Evolutionary conservation across 2,797 vertebrate genomes (phyloP), one percentile per base, ranked within the genome.

Genomic region (Semotilus atromaculatus): DNA sequence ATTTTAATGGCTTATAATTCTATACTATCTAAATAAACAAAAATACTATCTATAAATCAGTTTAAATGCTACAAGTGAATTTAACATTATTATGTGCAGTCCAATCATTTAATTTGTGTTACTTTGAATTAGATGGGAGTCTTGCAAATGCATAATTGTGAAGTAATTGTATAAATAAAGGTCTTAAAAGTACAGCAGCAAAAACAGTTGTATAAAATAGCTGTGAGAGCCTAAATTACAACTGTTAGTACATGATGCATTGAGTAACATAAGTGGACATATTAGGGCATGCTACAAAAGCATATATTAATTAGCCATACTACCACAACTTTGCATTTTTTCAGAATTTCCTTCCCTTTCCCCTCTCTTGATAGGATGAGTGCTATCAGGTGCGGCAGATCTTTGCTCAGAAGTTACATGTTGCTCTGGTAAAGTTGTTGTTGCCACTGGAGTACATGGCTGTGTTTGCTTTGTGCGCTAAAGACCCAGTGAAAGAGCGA

Each of bases 371-470:
- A 18, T 88, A 99, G 98, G 98, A 99, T 83, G 98, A 99, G 91
- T 99, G 98, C 92, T 99, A 99, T 91, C 98, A 99, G 93, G 98
- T 99, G 75, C 97, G 98, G 81, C 98, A 99, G 92, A 99, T 99
- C 92, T 99, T 97, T 92, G 97, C 98, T 88, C 97, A 99, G 95
- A 99, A 99, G 93, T 94, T 99, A 79, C 98, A 99, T 92, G 93
- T 99, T 91, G 97, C 97, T n/a, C 96, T 99, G 36, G 97, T 96
- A 89, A 99, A 99, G 91, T 94, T 99, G 91, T 86, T 96, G 84
- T 96, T 99, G 83, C 98, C 98, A 0, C 92, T 99, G 91, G 98
- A 99, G 94, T 99, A 99, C 86, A 96, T 99, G 96, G 97, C 97
- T 0, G 97, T 99, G 90, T 99, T 99, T 88, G 96, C 98, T 82